A percentile compares a stretch with the other conserved stretches of the same genome.
phyloP scores from a whole-genome alignment of 2,888 invertebrate species.

The Drosophila mercatorum region DNA sequence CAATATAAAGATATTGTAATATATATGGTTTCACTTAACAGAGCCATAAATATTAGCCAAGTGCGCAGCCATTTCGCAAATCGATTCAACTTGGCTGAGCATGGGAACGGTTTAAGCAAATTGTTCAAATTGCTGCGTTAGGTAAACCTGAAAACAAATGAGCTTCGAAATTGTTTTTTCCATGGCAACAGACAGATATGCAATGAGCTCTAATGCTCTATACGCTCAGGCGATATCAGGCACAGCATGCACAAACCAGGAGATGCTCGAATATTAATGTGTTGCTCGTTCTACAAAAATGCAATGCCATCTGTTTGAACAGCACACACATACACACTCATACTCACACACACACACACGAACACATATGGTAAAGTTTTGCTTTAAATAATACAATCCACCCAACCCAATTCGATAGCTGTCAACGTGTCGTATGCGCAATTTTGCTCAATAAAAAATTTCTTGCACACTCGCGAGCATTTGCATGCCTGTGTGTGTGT shows the following conservation, averaged over 20 bases:
- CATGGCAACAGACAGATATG: conserved; percentile 1
- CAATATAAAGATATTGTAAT: no score
- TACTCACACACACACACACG: background rate
- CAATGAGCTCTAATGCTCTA: background rate
- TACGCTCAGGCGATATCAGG: conserved; percentile 1
- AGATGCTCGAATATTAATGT: conserved; percentile 53
- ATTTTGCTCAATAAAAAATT: conserved; percentile 26
- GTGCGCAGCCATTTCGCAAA: conserved; percentile 9
- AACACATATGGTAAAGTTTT: conserved; percentile 29
- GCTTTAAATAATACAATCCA: conserved; percentile 12
- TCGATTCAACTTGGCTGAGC: conserved; percentile 1
- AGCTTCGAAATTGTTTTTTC: conserved; percentile 12
- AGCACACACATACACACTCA: background rate
- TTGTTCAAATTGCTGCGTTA: conserved; percentile 14
- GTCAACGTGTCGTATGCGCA: conserved; percentile 50
- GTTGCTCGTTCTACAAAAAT: conserved; percentile 41
- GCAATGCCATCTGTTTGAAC: conserved; percentile 5
- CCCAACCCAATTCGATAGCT: conserved; percentile 7
- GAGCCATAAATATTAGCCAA: background rate
- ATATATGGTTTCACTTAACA: background rate
- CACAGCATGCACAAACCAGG: background rate
- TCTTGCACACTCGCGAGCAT: background rate
- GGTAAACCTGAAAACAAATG: conserved; percentile 19
- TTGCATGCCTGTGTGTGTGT: background rate
- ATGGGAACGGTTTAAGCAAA: conserved; percentile 2